Conservation (phyloP, 2,888 invertebrate species). For the Sicus ferrugineus region DNA sequence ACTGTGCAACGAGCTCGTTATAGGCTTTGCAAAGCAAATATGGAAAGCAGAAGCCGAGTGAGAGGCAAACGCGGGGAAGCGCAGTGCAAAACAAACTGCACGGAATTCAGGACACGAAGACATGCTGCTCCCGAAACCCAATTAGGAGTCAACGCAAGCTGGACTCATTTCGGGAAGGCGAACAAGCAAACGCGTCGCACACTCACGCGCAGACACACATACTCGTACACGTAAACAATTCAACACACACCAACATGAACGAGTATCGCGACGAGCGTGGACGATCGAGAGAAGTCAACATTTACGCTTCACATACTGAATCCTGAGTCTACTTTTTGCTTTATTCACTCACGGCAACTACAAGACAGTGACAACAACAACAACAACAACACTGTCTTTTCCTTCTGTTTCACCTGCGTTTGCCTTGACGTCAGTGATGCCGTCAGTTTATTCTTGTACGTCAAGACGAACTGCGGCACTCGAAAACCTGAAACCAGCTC, state of each 20-base stretch:
- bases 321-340: no score
- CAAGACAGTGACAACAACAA: not conserved
- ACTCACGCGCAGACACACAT: not conserved
- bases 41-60: not conserved
- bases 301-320: no score
- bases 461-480: not conserved
- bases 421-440: no score
- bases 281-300: no score
- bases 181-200: not conserved
- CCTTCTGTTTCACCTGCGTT: not conserved
- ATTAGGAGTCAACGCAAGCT: conserved; percentile 16
- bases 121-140: conserved; percentile 21
- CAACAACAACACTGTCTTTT: not conserved
- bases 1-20: not conserved
- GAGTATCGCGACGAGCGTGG: no score
- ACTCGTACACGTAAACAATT: conserved; percentile 13
- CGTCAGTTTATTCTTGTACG: not conserved
- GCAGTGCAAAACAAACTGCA: not conserved
- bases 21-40: not conserved
- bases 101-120: conserved; percentile 15
- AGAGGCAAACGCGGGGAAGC: not conserved
- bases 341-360: not conserved
- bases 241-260: conserved; percentile 6
- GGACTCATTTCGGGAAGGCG: not conserved
- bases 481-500: not conserved